Evolutionary conservation across 2,888 invertebrate genomes (phyloP).

Genomic region (Sphecodes monilicornis): DNA sequence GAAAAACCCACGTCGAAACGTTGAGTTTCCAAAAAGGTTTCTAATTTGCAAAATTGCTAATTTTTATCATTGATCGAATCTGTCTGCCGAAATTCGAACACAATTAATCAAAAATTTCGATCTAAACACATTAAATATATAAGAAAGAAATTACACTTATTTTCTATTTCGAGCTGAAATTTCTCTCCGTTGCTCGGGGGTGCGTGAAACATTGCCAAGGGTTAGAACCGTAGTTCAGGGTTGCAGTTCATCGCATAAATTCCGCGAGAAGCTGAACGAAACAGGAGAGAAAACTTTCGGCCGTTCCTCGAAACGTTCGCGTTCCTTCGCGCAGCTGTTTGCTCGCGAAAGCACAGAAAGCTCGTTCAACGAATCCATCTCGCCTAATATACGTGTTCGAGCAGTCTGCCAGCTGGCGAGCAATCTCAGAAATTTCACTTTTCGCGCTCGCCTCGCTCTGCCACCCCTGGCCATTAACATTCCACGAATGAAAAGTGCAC

Average conservation of each 20-base stretch:
- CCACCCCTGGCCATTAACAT: slow-evolving; percentile 29
- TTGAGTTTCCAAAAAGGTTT: too few species aligned
- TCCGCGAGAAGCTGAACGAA: background rate
- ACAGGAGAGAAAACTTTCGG: background rate
- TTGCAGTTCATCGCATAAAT: background rate
- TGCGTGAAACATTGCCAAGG: background rate
- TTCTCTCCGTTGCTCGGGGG: background rate
- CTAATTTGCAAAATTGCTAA: too few species aligned
- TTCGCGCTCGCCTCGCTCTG: slow-evolving; percentile 10
- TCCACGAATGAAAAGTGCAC: slow-evolving; percentile 12
- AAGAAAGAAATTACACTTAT: too few species aligned
- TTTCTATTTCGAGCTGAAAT: background rate
- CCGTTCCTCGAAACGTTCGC: background rate
- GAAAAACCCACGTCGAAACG: too few species aligned
- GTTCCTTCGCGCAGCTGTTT: background rate
- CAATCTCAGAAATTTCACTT: slow-evolving; percentile 40
- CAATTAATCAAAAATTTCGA: too few species aligned
- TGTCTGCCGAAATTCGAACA: too few species aligned
- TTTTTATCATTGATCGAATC: too few species aligned
- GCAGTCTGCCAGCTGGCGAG: background rate
- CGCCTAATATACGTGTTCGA: background rate
- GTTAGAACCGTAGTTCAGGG: background rate
- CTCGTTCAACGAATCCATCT: slow-evolving; percentile 7
- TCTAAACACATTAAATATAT: too few species aligned
- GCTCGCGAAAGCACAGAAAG: background rate